Evolutionary conservation across 2,797 vertebrate genomes (phyloP).

Genomic region (Sebastes aleutianus): DNA sequence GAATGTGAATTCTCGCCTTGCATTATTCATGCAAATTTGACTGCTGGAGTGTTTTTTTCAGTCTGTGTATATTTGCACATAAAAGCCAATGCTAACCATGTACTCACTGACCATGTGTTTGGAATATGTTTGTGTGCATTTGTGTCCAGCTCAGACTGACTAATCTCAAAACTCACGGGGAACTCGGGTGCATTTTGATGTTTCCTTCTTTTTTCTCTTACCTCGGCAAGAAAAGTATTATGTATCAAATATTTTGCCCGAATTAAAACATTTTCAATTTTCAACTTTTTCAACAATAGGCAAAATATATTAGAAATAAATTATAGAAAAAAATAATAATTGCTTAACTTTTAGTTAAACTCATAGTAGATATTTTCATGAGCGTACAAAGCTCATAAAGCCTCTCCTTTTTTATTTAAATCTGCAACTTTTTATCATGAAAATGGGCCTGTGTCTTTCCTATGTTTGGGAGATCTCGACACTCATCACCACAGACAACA

Average conservation of each 20-base stretch:
- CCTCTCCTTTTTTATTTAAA: neutral
- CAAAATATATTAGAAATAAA: neutral
- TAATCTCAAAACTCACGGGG: no score
- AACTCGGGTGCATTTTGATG: no score
- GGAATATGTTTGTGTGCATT: no score
- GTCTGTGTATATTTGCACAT: neutral
- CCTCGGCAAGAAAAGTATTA: neutral
- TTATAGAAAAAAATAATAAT: neutral
- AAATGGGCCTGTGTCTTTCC: neutral
- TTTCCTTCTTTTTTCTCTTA: neutral
- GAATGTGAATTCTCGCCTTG: neutral
- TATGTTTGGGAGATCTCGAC: neutral
- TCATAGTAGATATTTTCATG: fast-evolving
- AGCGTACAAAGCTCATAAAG: neutral
- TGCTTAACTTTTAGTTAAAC: no score
- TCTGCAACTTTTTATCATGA: neutral
- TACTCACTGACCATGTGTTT: neutral
- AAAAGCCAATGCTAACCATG: neutral
- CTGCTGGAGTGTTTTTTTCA: neutral
- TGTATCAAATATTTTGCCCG: no score
- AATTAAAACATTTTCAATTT: neutral
- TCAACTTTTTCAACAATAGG: neutral
- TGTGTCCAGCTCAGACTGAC: neutral
- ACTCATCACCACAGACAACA: neutral
- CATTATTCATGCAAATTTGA: neutral